Conservation (phyloP, 2,113 vertebrate genomes). For the Marmota flaviventris region DNA sequence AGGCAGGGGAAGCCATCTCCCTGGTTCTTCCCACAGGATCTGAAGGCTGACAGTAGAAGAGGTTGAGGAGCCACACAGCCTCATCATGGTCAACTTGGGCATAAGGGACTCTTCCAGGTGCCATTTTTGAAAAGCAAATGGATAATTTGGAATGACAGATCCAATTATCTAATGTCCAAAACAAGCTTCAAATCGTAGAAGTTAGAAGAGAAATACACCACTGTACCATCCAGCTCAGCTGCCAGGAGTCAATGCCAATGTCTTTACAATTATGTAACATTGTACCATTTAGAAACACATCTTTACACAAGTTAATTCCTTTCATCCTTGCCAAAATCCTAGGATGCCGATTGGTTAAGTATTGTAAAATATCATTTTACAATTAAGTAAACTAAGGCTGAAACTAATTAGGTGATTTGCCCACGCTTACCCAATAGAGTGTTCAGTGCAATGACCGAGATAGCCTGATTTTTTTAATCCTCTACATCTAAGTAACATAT, state of each 20-base stretch:
- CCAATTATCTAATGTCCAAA: neutral
- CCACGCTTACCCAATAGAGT: neutral
- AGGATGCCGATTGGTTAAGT: neutral
- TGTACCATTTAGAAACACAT: conserved; percentile 1
- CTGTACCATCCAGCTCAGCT: neutral
- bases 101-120: neutral
- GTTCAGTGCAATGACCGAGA: neutral
- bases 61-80: neutral
- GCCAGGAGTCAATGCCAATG: neutral
- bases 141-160: neutral
- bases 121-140: neutral
- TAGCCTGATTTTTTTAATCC: neutral
- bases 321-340: neutral
- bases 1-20: neutral
- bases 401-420: neutral
- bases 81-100: neutral
- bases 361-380: neutral
- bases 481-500: neutral
- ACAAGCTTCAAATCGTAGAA: conserved; percentile 1
- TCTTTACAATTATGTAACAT: neutral
- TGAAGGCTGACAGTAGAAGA: neutral
- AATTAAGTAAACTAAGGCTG: neutral
- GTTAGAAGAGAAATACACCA: neutral
- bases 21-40: fast-evolving
- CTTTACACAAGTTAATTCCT: neutral